These are phyloP conservation scores for Malurus alboscapulatus DNA, from an alignment of 2,113 vertebrate species.

Conservation along the genomic window DNA sequence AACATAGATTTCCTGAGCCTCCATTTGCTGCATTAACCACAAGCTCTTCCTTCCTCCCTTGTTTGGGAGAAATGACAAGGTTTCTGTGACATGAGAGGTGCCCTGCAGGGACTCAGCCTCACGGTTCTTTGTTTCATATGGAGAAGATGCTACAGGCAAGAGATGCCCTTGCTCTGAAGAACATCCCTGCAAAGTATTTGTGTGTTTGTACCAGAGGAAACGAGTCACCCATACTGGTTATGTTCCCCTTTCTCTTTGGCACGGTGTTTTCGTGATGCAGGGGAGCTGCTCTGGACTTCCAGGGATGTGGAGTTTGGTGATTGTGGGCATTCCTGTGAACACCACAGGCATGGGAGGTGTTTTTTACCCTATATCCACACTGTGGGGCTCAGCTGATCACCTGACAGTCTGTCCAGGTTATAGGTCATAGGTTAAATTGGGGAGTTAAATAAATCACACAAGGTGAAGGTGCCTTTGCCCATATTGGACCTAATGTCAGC, in stretches of 20 bases:
- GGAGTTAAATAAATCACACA: not conserved
- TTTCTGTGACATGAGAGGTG: not conserved
- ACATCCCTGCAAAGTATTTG: not conserved
- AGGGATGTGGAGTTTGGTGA: not conserved
- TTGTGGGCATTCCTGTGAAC: not conserved
- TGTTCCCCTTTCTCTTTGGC: not conserved
- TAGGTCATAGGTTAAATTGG: not conserved
- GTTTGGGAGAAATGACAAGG: conserved; percentile 37
- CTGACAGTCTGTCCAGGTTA: not conserved
- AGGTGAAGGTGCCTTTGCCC: not conserved
- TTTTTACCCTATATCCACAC: not conserved
- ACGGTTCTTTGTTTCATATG: not conserved
- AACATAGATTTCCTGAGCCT: conserved; percentile 61
- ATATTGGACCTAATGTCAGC: not conserved
- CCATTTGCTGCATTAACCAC: conserved; percentile 44
- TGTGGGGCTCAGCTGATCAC: not conserved
- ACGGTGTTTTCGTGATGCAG: not conserved
- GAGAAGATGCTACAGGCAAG: not conserved
- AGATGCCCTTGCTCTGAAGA: not conserved
- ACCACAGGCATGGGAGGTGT: not conserved
- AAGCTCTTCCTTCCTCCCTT: conserved; percentile 54
- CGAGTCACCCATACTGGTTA: not conserved
- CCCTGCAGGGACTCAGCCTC: not conserved
- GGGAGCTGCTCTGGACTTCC: not conserved
- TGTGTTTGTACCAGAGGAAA: not conserved